Evolutionary conservation across 1,140 invertebrate species (phyloP).

Genomic region (Tyrophagus putrescentiae): DNA sequence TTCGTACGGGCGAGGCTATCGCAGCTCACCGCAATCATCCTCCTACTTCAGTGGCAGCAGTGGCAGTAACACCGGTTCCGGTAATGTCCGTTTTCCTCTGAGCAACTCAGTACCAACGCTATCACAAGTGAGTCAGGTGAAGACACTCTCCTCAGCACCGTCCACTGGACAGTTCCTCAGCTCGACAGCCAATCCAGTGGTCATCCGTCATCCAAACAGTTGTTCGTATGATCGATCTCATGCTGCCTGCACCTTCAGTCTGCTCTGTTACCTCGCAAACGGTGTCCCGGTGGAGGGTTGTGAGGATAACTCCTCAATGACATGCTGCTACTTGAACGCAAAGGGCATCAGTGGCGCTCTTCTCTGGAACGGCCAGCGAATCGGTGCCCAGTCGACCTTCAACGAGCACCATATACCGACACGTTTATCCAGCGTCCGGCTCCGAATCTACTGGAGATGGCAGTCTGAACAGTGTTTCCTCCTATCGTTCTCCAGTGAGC

Average conservation of each 20-base stretch:
- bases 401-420: too few relatives aligned
- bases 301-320: conserved; percentile 15
- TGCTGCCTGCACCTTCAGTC: conserved; percentile 22
- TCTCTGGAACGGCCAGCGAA: not conserved
- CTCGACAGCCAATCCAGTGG: not conserved
- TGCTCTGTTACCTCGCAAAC: conserved; percentile 23
- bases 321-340: conserved; percentile 20
- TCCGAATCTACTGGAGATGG: too few relatives aligned
- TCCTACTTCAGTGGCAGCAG: too few relatives aligned
- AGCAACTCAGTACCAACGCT: too few relatives aligned
- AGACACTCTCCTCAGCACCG: too few relatives aligned
- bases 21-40: too few relatives aligned
- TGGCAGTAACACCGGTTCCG: too few relatives aligned
- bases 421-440: too few relatives aligned
- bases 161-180: too few relatives aligned
- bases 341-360: not conserved
- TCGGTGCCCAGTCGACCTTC: not conserved
- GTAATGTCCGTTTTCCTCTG: too few relatives aligned
- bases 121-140: too few relatives aligned
- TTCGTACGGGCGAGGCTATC: too few relatives aligned
- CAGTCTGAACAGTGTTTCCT: not conserved
- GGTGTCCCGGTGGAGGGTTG: conserved; percentile 23
- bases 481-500: not conserved
- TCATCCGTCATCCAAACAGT: conserved; percentile 20
- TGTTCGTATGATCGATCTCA: conserved; percentile 22